Conservation (phyloP, 2,888 invertebrate species). For the Antheraea yamamai region DNA sequence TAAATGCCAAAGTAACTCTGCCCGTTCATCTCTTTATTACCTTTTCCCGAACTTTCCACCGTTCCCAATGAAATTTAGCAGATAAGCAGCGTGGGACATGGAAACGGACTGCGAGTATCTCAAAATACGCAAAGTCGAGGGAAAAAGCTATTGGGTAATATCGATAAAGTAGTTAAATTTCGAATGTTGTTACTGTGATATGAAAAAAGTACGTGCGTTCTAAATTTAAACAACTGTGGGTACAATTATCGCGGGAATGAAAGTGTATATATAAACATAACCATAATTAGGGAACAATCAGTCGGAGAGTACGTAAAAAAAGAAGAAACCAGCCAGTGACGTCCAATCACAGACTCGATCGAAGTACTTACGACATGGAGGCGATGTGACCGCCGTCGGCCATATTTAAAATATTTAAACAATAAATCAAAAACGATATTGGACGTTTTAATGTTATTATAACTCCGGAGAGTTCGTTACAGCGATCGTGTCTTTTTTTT, state of each 20-base stretch:
- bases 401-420: slow-evolving; percentile 76
- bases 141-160: too few species aligned
- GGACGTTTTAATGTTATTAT: slow-evolving; percentile 72
- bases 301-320: slow-evolving; percentile 53
- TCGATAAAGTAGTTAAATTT: background rate
- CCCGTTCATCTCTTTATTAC: too few species aligned
- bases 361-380: slow-evolving; percentile 52
- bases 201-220: background rate
- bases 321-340: slow-evolving; percentile 50
- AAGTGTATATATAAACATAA: slow-evolving; percentile 43
- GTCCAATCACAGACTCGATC: slow-evolving; percentile 67
- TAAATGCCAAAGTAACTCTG: too few species aligned
- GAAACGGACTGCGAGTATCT: too few species aligned
- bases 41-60: too few species aligned
- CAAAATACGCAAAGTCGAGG: too few species aligned
- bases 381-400: slow-evolving; percentile 65
- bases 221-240: background rate
- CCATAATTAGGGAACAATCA: slow-evolving; percentile 69
- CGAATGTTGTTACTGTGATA: background rate
- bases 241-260: slow-evolving; percentile 50
- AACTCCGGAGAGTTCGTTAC: slow-evolving; percentile 52
- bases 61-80: too few species aligned
- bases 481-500: slow-evolving; percentile 38
- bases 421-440: slow-evolving; percentile 76
- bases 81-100: too few species aligned